Evolutionary conservation across 2,888 invertebrate genomes (phyloP), one percentile per base, ranked within the genome.

Genomic region (Sialis lutaria): DNA sequence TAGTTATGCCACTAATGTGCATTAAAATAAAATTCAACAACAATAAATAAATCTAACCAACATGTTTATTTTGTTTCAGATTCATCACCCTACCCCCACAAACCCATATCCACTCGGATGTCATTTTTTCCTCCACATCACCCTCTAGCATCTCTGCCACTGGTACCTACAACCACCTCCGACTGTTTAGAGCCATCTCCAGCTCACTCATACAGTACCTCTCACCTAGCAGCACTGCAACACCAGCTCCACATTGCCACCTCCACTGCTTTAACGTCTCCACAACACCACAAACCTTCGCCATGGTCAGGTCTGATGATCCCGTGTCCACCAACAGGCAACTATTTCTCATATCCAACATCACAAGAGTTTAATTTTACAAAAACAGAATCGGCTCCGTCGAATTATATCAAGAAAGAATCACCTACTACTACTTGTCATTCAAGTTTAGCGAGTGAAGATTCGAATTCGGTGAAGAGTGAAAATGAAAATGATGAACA

Each of bases 251-350:
- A 66, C 54, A 57, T 76, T 42, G 69, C 72, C 34, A 72, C 73
- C 50, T 68, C 73, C n/a, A 42, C 42, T 22, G 40, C 22, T 12
- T 32, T 42, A 7, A 67, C 67, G 0, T 60, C 70, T 5, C 58
- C 70, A 5, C 70, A 70, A 56, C 70, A 70, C 0, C 70, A 70
- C 55, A 47, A 47, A 42, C 10, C 47, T 31, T 67, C 68, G 1
- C 70, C 71, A 2, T 76, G 75, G 76, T 72, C 75, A 46, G 67
- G 72, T 55, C 68, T 75, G 49, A 72, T 75, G 64, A 66, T 74
- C 56, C 74, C 74, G 0, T 75, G 72, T 55, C 65, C 67, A 46
- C 55, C 54, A 49, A 45, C 22, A 49, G 31, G 37, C 42, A 64
- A 65, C 55, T 45, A 49, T 46, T 39, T 44, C 50, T 9, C 42